Base-by-base conservation (phyloP, 1,140 invertebrate species). In the Polypedilum vanderplanki region DNA sequence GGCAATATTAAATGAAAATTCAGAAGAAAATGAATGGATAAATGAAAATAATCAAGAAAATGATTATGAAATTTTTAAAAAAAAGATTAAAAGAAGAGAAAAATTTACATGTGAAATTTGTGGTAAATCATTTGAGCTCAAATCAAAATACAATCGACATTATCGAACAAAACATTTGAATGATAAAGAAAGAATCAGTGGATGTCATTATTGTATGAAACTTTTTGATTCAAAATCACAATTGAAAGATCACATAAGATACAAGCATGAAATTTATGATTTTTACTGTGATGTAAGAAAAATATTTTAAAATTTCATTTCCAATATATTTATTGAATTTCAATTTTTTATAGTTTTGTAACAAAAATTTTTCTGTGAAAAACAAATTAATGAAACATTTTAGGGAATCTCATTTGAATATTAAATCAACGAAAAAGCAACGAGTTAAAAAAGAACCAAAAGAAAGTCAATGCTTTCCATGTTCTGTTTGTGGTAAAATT, bases 231-330 rank as follows among this genome's bases (percentile, higher is more conserved):
- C 12, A 15, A 12, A n/a, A n/a, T n/a, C 46, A 57, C 12, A 12
- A 57, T n/a, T 57, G 12, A 57, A 57, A n/a, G 46, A 57, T 57
- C 46, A 57, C n/a, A 57, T 57, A n/a, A 57, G 46, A 57, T 57
- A 57, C 15, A 57, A 57, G 15, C 46, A 57, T 57, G 46, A 57
- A 57, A n/a, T 57, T 57, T 57, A 57, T n/a, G 46, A 57, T n/a
- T 57, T 57, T 57, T n/a, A 57, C 12, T 57, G 46, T 57, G 46
- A 57, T 57, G 46, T 57, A n/a, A 57, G 46, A 3, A 33, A 33
- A n/a, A n/a, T n/a, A n/a, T n/a, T n/a, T n/a, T n/a, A n/a, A n/a
- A n/a, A n/a, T n/a, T n/a, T n/a, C n/a, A n/a, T n/a, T n/a, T n/a
- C n/a, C n/a, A n/a, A n/a, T n/a, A n/a, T n/a, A n/a, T n/a, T n/a